These are phyloP conservation scores for Eleutherodactylus coqui DNA, from an alignment of 2,797 vertebrate species.

Conservation along the genomic window DNA sequence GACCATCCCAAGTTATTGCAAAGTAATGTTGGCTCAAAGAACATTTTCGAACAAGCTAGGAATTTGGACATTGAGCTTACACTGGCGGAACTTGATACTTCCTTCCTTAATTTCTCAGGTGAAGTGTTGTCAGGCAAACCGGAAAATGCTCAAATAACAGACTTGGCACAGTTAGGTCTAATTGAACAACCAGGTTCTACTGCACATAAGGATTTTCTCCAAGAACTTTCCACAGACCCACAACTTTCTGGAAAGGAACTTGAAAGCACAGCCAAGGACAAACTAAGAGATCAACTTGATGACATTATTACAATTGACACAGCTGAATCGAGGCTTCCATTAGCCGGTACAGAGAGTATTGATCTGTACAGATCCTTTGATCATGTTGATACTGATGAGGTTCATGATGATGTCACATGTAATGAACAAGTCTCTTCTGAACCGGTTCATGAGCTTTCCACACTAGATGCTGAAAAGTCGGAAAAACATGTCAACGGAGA, in stretches of 20 bases:
- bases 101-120: slow-evolving; percentile 64
- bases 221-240: neutral
- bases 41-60: slow-evolving; percentile 73
- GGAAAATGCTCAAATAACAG: slow-evolving; percentile 33
- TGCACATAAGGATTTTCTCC: slow-evolving; percentile 1
- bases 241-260: neutral
- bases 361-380: slow-evolving; percentile 19
- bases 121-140: slow-evolving; percentile 61
- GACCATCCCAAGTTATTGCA: slow-evolving; percentile 70
- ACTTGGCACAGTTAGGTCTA: slow-evolving; percentile 60
- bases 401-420: neutral
- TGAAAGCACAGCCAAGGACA: neutral
- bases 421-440: neutral
- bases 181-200: slow-evolving; percentile 74
- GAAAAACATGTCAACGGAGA: slow-evolving; percentile 61
- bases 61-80: slow-evolving; percentile 73
- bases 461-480: slow-evolving; percentile 29
- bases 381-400: neutral
- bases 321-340: neutral
- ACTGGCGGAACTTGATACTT: slow-evolving; percentile 66
- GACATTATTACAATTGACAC: neutral
- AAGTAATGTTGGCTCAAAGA: slow-evolving; percentile 71
- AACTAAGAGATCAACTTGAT: neutral
- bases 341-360: neutral
- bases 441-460: neutral